Conservation (phyloP, 2,113 vertebrate genomes). For the Clinocottus analis region DNA sequence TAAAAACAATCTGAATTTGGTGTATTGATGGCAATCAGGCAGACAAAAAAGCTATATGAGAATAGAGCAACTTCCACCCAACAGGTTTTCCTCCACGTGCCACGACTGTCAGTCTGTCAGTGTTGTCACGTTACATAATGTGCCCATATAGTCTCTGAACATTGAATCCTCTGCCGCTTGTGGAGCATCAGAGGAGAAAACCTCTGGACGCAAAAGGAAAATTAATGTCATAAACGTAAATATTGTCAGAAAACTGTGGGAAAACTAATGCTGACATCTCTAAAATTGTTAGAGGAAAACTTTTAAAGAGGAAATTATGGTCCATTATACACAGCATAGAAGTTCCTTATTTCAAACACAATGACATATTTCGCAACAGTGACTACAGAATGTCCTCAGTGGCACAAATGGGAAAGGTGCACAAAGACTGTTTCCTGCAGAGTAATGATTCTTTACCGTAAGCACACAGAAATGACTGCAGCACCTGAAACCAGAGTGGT, state of each 20-base stretch:
- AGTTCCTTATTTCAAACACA: slow-evolving; percentile 53
- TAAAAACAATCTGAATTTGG: slow-evolving; percentile 28
- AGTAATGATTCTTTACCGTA: slow-evolving; percentile 38
- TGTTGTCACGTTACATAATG: slow-evolving; percentile 27
- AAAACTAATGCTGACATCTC: slow-evolving; percentile 12
- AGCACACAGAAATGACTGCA: slow-evolving; percentile 43
- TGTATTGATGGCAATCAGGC: slow-evolving; percentile 28
- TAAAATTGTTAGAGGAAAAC: slow-evolving; percentile 51
- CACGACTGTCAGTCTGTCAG: slow-evolving; percentile 53
- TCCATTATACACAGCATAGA: slow-evolving; percentile 8
- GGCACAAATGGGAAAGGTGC: slow-evolving; percentile 29
- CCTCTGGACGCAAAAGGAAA: background rate
- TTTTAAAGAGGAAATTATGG: slow-evolving; percentile 44
- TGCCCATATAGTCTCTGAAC: background rate
- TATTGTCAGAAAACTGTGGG: background rate
- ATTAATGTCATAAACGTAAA: slow-evolving; percentile 28
- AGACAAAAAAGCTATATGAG: slow-evolving; percentile 18
- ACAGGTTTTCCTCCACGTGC: slow-evolving; percentile 1
- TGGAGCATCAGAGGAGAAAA: slow-evolving; percentile 8
- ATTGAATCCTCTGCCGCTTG: background rate
- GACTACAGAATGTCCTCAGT: slow-evolving; percentile 6
- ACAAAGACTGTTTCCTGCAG: slow-evolving; percentile 28
- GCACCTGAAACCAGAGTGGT: background rate
- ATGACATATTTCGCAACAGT: slow-evolving; percentile 29
- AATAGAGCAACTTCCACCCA: slow-evolving; percentile 13